phyloP scores from a whole-genome alignment of 2,888 invertebrate species.

The Drosophila algonquin region DNA sequence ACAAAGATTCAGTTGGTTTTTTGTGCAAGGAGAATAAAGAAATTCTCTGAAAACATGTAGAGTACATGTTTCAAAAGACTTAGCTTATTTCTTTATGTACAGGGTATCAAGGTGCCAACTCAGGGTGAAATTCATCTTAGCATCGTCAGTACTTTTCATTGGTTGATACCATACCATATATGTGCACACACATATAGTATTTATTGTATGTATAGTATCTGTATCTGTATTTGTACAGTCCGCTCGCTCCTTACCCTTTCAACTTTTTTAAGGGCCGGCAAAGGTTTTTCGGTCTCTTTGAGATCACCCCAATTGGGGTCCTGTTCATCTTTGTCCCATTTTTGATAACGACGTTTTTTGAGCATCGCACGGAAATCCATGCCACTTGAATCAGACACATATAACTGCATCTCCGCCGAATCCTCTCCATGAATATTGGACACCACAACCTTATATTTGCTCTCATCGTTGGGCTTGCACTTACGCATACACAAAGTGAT shows the following conservation, averaged over 20 bases:
- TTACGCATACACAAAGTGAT: slow-evolving; percentile 98
- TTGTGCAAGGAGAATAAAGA: neutral
- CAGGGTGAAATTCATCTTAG: slow-evolving; percentile 5
- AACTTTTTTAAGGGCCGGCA: slow-evolving; percentile 94
- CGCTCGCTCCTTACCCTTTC: slow-evolving; percentile 90
- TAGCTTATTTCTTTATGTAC: too few relatives aligned
- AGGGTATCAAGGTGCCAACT: slow-evolving; percentile 17
- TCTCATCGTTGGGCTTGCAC: slow-evolving; percentile 98
- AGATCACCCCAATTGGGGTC: slow-evolving; percentile 97
- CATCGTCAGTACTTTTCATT: neutral
- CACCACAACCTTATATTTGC: slow-evolving; percentile 95
- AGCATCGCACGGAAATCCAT: slow-evolving; percentile 99
- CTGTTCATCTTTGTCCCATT: slow-evolving; percentile 95
- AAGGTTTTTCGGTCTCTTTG: slow-evolving; percentile 94
- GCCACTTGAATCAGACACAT: slow-evolving; percentile 98
- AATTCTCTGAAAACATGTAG: neutral
- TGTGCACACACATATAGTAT: neutral
- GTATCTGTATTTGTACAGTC: neutral
- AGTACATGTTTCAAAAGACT: too few relatives aligned
- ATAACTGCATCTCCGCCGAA: slow-evolving; percentile 97
- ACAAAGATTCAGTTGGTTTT: neutral
- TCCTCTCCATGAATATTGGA: slow-evolving; percentile 98
- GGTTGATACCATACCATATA: neutral
- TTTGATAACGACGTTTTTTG: slow-evolving; percentile 97
- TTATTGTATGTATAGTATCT: neutral